Percentiles rank a stretch among this genome's conserved stretches.
phyloP scores from a whole-genome alignment of 2,797 vertebrate genomes.

The Cynodonichthys magdalenae region DNA sequence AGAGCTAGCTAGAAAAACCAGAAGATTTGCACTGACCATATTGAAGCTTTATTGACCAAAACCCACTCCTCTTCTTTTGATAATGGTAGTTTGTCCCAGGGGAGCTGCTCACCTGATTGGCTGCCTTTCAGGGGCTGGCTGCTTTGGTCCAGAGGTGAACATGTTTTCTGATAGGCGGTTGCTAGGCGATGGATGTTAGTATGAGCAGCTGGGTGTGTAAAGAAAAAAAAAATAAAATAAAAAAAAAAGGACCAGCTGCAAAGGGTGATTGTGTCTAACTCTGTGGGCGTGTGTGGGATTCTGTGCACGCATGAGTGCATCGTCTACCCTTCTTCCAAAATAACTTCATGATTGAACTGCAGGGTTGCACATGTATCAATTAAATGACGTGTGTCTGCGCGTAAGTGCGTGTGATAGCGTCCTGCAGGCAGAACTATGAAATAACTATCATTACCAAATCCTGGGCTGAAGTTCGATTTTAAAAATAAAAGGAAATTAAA shows the following conservation, averaged over 20 bases:
- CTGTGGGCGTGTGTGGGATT: slow-evolving; percentile 13
- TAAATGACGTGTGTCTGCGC: slow-evolving; percentile 13
- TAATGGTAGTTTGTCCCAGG: slow-evolving; percentile 65
- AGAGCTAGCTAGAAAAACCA: slow-evolving; percentile 26
- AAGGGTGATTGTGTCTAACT: slow-evolving; percentile 36
- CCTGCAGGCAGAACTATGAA: slow-evolving; percentile 59
- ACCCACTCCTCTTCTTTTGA: slow-evolving; percentile 42
- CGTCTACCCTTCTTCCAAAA: slow-evolving; percentile 24
- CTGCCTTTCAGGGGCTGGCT: slow-evolving; percentile 52
- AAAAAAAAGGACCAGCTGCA: slow-evolving; percentile 41
- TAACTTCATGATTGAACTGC: slow-evolving; percentile 31
- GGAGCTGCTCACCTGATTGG: slow-evolving; percentile 76
- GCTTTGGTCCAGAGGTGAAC: slow-evolving; percentile 53
- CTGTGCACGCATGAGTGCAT: slow-evolving; percentile 5
- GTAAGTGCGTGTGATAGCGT: slow-evolving; percentile 34
- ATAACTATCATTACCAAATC: slow-evolving; percentile 70
- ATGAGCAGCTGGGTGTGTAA: slow-evolving; percentile 54
- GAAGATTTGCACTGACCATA: slow-evolving; percentile 25
- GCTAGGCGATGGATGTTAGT: slow-evolving; percentile 69
- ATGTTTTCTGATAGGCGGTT: slow-evolving; percentile 71
- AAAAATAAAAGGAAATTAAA: slow-evolving; percentile 64
- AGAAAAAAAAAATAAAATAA: not conserved
- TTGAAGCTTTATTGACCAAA: slow-evolving; percentile 48
- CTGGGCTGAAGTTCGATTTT: slow-evolving; percentile 56
- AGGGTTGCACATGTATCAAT: slow-evolving; percentile 40